phyloP scores from a whole-genome alignment of 2,113 vertebrate genomes.

The Symphodus melops region DNA sequence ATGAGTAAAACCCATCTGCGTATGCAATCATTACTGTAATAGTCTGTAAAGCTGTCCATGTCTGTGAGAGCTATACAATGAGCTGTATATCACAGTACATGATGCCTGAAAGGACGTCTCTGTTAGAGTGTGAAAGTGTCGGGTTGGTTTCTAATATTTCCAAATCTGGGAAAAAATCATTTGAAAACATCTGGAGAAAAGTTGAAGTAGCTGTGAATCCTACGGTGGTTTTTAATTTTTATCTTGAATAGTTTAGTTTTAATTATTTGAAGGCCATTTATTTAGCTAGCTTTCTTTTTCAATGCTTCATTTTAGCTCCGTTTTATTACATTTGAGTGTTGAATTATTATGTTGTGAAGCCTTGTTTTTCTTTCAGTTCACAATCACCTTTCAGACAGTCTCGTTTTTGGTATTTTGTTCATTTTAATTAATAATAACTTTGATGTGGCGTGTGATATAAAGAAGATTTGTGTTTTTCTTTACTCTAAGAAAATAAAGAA shows the following conservation, averaged over 20 bases:
- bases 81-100: slow-evolving; percentile 46
- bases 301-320: no score
- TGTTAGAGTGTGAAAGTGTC: slow-evolving; percentile 31
- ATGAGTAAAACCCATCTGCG: slow-evolving; percentile 42
- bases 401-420: no score
- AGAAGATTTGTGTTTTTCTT: background rate
- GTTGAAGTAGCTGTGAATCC: no score
- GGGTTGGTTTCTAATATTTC: slow-evolving; percentile 21
- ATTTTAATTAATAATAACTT: no score
- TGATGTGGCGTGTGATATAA: slow-evolving; percentile 2
- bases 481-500: background rate
- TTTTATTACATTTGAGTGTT: no score
- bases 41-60: slow-evolving; percentile 35
- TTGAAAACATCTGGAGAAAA: slow-evolving; percentile 34
- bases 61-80: slow-evolving; percentile 31
- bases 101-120: slow-evolving; percentile 35
- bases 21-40: slow-evolving; percentile 40
- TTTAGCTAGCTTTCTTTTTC: no score
- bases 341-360: no score
- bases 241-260: no score
- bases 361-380: no score
- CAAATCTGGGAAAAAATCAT: slow-evolving; percentile 21
- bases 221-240: no score
- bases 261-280: no score
- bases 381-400: no score